Evolutionary conservation across 2,113 vertebrate genomes (phyloP).

Genomic region (Delphinus delphis): DNA sequence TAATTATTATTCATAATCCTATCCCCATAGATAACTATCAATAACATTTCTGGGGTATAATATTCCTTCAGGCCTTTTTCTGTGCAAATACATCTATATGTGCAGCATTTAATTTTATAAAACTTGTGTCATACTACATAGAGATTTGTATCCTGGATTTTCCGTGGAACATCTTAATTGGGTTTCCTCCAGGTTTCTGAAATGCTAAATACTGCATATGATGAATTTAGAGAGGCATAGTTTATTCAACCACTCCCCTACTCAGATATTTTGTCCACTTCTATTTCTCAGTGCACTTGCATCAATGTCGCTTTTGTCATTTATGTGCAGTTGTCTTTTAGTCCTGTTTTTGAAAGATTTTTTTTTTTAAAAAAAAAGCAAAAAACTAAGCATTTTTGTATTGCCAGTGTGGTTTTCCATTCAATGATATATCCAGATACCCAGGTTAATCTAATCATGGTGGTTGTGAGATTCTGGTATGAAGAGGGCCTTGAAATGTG

Average conservation of each 20-base stretch:
- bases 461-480: background rate
- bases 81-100: background rate
- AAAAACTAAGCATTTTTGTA: background rate
- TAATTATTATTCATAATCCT: background rate
- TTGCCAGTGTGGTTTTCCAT: background rate
- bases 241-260: background rate
- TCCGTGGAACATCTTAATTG: background rate
- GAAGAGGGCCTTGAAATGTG: background rate
- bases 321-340: background rate
- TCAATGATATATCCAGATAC: background rate
- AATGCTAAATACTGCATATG: background rate
- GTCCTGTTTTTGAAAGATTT: background rate
- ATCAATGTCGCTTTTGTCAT: background rate
- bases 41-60: background rate
- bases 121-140: background rate
- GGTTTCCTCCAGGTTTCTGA: background rate
- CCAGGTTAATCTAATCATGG: background rate
- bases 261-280: background rate
- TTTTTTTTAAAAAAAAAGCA: background rate
- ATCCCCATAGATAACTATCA: background rate
- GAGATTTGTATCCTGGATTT: background rate
- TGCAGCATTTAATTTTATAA: background rate
- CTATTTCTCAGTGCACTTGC: background rate
- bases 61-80: background rate
- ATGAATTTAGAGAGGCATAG: background rate